Conservation (phyloP, 2,888 invertebrate genomes). For the Tetrapedia diversipes region DNA sequence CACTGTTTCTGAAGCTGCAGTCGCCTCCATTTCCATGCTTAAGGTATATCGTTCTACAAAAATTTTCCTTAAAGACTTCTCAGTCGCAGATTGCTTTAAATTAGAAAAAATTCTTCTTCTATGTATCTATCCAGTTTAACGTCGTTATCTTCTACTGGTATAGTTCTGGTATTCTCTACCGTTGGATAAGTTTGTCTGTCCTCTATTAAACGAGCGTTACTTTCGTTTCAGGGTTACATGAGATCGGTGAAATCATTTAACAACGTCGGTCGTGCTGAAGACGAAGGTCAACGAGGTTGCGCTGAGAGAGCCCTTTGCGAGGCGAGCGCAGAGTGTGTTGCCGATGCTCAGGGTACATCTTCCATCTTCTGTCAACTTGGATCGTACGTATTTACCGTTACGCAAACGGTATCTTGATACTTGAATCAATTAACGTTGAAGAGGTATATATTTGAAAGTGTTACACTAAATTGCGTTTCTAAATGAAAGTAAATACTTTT, state of each 20-base stretch:
- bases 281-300: constrained; percentile 93
- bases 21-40: constrained; percentile 94
- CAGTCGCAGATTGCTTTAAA: too few relatives aligned
- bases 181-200: background rate
- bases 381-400: constrained; percentile 89
- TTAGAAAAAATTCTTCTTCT: too few relatives aligned
- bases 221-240: constrained; percentile 88
- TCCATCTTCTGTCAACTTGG: constrained; percentile 96
- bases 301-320: constrained; percentile 88
- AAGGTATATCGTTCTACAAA: constrained; percentile 84
- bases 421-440: too few relatives aligned
- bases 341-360: constrained; percentile 88
- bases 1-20: constrained; percentile 94
- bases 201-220: background rate
- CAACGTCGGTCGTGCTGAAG: constrained; percentile 88
- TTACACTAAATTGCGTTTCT: too few relatives aligned
- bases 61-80: background rate
- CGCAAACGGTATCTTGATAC: too few relatives aligned
- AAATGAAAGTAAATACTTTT: background rate
- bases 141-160: too few relatives aligned
- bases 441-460: too few relatives aligned
- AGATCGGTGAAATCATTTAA: constrained; percentile 86
- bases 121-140: too few relatives aligned
- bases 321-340: constrained; percentile 93
- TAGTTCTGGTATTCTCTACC: too few relatives aligned